phyloP scores from a whole-genome alignment of 64 coral and sea anemone species.

The Exaiptasia diaphana region DNA sequence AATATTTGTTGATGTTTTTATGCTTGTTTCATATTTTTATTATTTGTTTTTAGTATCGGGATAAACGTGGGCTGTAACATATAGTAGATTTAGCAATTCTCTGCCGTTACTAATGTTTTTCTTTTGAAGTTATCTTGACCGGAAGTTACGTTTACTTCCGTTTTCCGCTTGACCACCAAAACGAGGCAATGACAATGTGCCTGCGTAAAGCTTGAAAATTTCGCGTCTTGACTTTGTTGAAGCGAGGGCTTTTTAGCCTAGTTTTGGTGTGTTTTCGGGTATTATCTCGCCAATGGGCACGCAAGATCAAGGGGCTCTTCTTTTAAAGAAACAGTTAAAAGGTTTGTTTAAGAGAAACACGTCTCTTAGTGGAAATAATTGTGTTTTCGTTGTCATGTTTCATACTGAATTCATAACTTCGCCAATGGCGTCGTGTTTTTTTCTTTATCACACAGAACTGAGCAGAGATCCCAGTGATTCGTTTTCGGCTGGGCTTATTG shows the following conservation, averaged over 20 bases:
- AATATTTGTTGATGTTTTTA: no score
- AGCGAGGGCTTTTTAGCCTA: not conserved
- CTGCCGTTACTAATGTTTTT: no score
- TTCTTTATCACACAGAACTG: constrained; percentile 70
- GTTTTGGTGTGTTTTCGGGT: not conserved
- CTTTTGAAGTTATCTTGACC: not conserved
- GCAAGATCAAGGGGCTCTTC: constrained; percentile 75
- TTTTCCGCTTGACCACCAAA: not conserved
- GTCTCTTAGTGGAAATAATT: no score
- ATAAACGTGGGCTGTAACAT: no score
- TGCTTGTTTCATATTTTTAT: no score
- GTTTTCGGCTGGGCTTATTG: constrained; percentile 91
- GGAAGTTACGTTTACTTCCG: not conserved
- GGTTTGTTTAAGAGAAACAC: constrained; percentile 29
- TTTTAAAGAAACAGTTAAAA: constrained; percentile 78
- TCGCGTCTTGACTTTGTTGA: not conserved
- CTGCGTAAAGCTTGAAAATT: constrained; percentile 4
- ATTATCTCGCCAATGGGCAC: constrained; percentile 60
- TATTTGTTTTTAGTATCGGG: no score
- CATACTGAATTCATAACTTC: no score
- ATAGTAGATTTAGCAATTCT: no score
- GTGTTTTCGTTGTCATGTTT: constrained; percentile 12
- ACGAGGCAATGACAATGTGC: constrained; percentile 11
- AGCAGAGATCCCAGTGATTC: constrained; percentile 64
- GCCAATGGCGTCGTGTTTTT: constrained; percentile 12